Conservation (phyloP, 2,797 vertebrate genomes). For the Morus bassanus region DNA sequence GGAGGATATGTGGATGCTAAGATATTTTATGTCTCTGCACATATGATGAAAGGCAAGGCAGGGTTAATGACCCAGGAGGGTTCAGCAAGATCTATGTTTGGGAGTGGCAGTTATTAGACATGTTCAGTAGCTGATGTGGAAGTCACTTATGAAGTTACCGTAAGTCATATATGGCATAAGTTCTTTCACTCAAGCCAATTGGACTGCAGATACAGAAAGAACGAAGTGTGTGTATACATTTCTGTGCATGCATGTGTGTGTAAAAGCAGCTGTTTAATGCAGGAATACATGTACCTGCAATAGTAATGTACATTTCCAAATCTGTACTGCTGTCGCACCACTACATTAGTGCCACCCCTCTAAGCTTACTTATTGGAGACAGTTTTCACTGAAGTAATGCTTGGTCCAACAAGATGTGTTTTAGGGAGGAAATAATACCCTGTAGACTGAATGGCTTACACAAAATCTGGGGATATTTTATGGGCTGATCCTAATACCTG, state of each 20-base stretch:
- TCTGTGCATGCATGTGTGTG: neutral
- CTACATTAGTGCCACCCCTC: neutral
- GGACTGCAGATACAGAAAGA: neutral
- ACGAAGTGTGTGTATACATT: rapidly evolving
- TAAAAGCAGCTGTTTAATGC: neutral
- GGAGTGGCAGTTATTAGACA: neutral
- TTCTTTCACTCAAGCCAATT: neutral
- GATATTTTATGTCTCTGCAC: neutral
- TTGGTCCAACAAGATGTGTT: neutral
- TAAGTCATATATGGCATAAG: neutral
- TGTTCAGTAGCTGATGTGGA: neutral
- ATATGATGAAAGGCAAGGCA: neutral
- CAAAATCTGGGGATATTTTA: neutral
- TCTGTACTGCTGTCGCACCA: neutral
- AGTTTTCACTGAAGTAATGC: neutral
- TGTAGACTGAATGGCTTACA: neutral
- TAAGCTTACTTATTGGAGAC: neutral
- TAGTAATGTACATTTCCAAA: neutral
- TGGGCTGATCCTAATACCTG: neutral
- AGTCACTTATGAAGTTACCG: neutral
- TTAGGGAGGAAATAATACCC: neutral
- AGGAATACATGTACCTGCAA: neutral
- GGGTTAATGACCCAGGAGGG: neutral
- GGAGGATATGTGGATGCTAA: neutral
- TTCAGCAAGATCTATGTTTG: neutral